Percentiles rank a stretch among this genome's conserved stretches.
Evolutionary conservation across 2,797 vertebrate species (phyloP).

Genomic region (Fundulus diaphanus): DNA sequence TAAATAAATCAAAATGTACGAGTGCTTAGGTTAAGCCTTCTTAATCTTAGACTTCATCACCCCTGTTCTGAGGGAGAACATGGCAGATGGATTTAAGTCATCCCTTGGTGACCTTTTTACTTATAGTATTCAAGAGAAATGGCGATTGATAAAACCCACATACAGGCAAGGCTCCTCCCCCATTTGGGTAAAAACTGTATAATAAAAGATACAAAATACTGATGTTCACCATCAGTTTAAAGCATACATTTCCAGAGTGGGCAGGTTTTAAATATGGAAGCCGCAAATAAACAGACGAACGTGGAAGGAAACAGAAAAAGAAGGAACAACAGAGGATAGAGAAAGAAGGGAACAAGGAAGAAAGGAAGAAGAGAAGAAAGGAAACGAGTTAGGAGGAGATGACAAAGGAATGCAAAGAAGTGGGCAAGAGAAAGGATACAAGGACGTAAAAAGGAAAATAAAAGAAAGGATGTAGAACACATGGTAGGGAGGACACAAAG

Average conservation of each 20-base stretch:
- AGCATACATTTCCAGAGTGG: background rate
- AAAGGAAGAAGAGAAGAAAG: background rate
- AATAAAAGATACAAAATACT: background rate
- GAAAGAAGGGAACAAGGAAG: background rate
- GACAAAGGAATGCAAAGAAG: background rate
- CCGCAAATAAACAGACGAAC: background rate
- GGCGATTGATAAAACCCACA: background rate
- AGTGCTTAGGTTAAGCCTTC: constrained; percentile 36
- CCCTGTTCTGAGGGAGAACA: background rate
- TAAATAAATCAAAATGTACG: constrained; percentile 16
- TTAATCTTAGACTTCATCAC: constrained; percentile 40
- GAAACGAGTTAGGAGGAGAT: background rate
- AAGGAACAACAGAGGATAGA: too few relatives aligned
- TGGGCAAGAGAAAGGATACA: background rate
- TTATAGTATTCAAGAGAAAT: background rate
- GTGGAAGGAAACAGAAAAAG: too few relatives aligned
- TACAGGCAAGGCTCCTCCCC: background rate
- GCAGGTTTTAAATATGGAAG: background rate
- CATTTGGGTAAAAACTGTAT: background rate
- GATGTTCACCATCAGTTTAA: background rate
- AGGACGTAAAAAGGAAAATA: background rate
- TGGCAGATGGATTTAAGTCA: constrained; percentile 19
- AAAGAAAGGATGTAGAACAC: background rate
- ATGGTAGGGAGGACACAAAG: background rate
- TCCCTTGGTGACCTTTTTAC: background rate